phyloP scores from a whole-genome alignment of 2,113 vertebrate species.

The Apeltes quadracus region DNA sequence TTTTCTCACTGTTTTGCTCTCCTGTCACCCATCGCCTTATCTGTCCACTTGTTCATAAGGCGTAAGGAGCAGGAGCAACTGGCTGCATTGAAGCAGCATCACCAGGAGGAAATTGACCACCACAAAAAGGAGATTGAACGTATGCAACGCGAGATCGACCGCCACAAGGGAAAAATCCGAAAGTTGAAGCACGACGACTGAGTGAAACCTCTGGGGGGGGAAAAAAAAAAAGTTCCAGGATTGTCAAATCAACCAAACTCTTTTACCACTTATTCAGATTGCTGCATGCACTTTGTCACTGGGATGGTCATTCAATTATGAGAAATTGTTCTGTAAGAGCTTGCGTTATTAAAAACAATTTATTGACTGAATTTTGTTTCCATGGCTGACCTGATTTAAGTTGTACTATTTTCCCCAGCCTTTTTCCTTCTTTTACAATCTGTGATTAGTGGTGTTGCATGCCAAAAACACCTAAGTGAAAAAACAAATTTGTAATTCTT shows the following conservation, averaged over 20 bases:
- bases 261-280: conserved; percentile 13
- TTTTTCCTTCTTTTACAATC: not conserved
- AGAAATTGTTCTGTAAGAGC: conserved; percentile 45
- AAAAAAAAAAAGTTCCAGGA: not conserved
- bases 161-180: conserved; percentile 88
- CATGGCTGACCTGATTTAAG: conserved; percentile 36
- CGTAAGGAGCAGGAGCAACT: conserved; percentile 86
- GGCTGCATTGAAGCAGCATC: conserved; percentile 82
- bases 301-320: conserved; percentile 29
- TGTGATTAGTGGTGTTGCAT: not conserved
- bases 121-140: conserved; percentile 89
- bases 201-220: conserved; percentile 21
- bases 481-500: conserved; percentile 1
- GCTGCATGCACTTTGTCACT: conserved; percentile 24
- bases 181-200: conserved; percentile 82
- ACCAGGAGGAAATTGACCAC: conserved; percentile 89
- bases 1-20: not conserved
- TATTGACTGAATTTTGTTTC: conserved; percentile 23
- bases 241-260: not conserved
- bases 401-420: not conserved
- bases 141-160: conserved; percentile 90
- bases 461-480: not conserved
- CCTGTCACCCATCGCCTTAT: not conserved
- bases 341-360: conserved; percentile 56
- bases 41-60: conserved; percentile 64